Percentiles rank a stretch among this genome's conserved stretches.
Evolutionary conservation across 2,113 vertebrate species (phyloP).

Genomic region (Pyrgilauda ruficollis): DNA sequence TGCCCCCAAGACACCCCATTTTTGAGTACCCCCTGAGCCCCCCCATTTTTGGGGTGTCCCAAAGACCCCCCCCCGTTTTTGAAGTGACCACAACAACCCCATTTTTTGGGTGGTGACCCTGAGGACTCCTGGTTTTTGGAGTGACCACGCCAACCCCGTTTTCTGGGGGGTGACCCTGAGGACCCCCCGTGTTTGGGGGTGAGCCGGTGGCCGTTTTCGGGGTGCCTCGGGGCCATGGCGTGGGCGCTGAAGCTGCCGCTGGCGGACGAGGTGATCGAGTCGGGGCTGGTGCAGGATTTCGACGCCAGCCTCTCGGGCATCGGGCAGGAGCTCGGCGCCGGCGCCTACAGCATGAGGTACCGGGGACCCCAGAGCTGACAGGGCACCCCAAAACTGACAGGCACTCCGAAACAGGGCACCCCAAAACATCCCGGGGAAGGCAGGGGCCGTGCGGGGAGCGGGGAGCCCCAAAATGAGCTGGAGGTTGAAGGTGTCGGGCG

Average conservation of each 20-base stretch:
- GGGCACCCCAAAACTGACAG: not conserved
- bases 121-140: not conserved
- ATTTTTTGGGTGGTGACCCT: not conserved
- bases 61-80: too few relatives aligned
- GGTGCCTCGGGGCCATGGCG: conserved; percentile 76
- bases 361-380: not conserved
- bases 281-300: conserved; percentile 95
- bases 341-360: conserved; percentile 99
- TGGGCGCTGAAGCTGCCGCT: conserved; percentile 96
- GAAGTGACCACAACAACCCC: too few relatives aligned
- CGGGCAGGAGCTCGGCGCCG: conserved; percentile 94
- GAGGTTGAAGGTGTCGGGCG: fast-evolving
- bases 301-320: conserved; percentile 97
- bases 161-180: not conserved
- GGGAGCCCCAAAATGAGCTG: not conserved
- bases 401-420: not conserved
- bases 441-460: fast-evolving
- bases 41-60: not conserved
- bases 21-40: too few relatives aligned
- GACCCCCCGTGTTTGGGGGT: not conserved
- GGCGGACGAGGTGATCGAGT: conserved; percentile 96
- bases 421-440: not conserved
- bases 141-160: fast-evolving
- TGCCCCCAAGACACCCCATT: not conserved
- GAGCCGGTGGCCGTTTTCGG: not conserved